Conservation (phyloP, 2,113 vertebrate genomes). For the Corydoras maculifer region DNA sequence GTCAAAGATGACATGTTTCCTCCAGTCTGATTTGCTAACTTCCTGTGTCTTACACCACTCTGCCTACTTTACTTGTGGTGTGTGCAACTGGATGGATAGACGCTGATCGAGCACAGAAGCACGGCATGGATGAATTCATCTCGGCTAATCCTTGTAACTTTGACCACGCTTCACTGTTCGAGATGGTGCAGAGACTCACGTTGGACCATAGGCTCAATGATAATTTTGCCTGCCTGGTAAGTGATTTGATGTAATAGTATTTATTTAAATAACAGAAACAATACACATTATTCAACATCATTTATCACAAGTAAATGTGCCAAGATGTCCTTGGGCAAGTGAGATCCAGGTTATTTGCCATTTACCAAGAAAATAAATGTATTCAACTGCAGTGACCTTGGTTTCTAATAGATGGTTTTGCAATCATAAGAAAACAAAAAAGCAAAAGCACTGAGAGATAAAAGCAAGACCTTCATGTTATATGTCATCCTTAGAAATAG, state of each 20-base stretch:
- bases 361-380: no score
- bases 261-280: neutral
- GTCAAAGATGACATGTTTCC: slow-evolving; percentile 39
- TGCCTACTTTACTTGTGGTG: slow-evolving; percentile 63
- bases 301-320: no score
- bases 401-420: no score
- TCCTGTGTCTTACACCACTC: slow-evolving; percentile 56
- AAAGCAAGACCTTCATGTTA: no score
- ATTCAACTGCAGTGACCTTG: no score
- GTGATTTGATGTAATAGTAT: slow-evolving; percentile 44
- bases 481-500: no score
- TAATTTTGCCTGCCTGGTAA: slow-evolving; percentile 99
- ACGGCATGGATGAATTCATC: slow-evolving; percentile 99
- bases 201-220: slow-evolving; percentile 99
- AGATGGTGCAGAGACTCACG: slow-evolving; percentile 97
- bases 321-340: no score
- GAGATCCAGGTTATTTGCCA: no score
- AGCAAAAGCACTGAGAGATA: no score
- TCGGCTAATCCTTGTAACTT: slow-evolving; percentile 99
- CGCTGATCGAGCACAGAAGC: slow-evolving; percentile 99
- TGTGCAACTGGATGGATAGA: slow-evolving; percentile 91
- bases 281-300: no score
- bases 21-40: slow-evolving; percentile 51
- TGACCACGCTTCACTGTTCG: slow-evolving; percentile 99
- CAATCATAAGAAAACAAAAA: no score